These are phyloP conservation scores for Bufo gargarizans DNA, from an alignment of 2,113 vertebrate genomes.

Conservation along the genomic window DNA sequence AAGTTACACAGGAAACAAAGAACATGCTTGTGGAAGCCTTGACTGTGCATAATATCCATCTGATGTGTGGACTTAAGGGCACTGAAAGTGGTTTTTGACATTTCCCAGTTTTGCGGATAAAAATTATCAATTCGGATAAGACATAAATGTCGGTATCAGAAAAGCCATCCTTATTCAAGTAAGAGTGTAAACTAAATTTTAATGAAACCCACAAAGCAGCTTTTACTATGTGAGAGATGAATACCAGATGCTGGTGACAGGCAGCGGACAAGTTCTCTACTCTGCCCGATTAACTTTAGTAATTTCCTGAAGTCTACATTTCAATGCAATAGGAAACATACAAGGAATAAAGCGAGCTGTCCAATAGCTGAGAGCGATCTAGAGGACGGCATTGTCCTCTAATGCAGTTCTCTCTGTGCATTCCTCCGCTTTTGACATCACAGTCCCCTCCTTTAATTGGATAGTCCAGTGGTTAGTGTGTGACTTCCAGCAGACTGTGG, in stretches of 20 bases:
- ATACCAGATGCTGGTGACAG: constrained; percentile 56
- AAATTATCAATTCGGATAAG: constrained; percentile 38
- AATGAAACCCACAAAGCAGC: constrained; percentile 47
- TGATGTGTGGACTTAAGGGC: constrained; percentile 5
- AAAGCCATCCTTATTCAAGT: constrained; percentile 39
- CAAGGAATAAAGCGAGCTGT: constrained; percentile 10
- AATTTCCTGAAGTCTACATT: constrained; percentile 48
- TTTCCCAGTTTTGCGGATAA: constrained; percentile 12
- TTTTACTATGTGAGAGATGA: constrained; percentile 53
- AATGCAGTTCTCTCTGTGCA: constrained; percentile 33
- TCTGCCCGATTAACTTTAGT: constrained; percentile 34
- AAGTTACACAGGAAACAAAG: constrained; percentile 9
- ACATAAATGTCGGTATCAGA: constrained; percentile 31
- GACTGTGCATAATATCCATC: not conserved
- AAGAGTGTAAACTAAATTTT: constrained; percentile 45
- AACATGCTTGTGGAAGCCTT: constrained; percentile 24
- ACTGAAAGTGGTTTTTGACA: constrained; percentile 37
- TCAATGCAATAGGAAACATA: constrained; percentile 48
- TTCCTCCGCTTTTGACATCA: constrained; percentile 44
- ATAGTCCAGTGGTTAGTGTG: constrained; percentile 57
- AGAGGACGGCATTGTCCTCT: constrained; percentile 20
- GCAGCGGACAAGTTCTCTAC: constrained; percentile 44
- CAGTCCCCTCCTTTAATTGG: constrained; percentile 32
- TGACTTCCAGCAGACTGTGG: constrained; percentile 56
- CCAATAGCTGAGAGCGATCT: not conserved